These are phyloP conservation scores for Gadus macrocephalus DNA, from an alignment of 2,113 vertebrate genomes.

Conservation along the genomic window DNA sequence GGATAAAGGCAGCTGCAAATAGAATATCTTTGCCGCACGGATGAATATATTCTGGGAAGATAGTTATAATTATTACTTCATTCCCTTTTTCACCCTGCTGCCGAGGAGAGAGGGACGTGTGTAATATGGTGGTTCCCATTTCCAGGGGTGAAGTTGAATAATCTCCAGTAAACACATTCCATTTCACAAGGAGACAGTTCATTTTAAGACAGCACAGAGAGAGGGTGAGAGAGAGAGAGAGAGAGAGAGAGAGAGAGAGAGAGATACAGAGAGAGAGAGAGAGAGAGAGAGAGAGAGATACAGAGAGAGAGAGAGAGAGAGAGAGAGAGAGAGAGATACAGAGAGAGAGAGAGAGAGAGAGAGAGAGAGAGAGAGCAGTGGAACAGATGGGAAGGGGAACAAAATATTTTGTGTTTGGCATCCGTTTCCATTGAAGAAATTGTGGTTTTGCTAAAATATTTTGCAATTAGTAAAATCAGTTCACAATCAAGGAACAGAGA, in stretches of 20 bases:
- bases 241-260: conserved; percentile 23
- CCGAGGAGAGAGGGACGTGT: conserved; percentile 39
- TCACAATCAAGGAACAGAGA: too few species aligned
- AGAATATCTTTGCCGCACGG: conserved; percentile 60
- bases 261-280: too few species aligned
- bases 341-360: conserved; percentile 8
- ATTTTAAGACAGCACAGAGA: conserved; percentile 28
- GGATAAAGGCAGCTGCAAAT: conserved; percentile 63
- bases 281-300: conserved; percentile 9
- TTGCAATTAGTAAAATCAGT: too few species aligned
- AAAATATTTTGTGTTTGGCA: too few species aligned
- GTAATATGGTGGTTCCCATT: conserved; percentile 55
- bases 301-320: conserved; percentile 4
- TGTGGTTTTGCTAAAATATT: too few species aligned
- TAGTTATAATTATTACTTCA: conserved; percentile 67
- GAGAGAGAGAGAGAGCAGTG: too few species aligned
- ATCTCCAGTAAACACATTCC: conserved; percentile 43
- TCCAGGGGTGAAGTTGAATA: conserved; percentile 43
- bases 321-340: conserved; percentile 17
- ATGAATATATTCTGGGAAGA: conserved; percentile 48
- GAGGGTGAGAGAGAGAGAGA: conserved; percentile 20
- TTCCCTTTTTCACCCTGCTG: conserved; percentile 30
- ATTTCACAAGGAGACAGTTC: conserved; percentile 29
- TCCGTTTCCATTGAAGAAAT: too few species aligned
- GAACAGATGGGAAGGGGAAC: too few species aligned